A percentile compares a stretch with the other conserved stretches of the same genome.
Conservation (phyloP, 2,113 vertebrate species). For the Hyla sarda region DNA sequence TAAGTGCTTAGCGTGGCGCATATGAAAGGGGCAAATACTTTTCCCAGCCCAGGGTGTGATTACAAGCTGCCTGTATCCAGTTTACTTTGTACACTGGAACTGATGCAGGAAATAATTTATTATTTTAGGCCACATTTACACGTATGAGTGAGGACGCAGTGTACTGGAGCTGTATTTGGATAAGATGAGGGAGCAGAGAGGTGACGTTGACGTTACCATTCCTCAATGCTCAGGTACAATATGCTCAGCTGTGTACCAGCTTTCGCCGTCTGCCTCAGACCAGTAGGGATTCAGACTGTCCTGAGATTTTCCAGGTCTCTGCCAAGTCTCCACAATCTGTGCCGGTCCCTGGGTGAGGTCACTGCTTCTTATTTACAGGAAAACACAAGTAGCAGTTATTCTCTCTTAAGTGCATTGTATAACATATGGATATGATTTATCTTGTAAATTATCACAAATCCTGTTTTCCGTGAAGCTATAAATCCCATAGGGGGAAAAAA, state of each 20-base stretch:
- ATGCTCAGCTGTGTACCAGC: constrained; percentile 7
- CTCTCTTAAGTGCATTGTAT: constrained; percentile 1
- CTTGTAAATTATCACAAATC: neutral
- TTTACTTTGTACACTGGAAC: neutral
- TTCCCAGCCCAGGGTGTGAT: neutral
- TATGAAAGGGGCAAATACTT: neutral
- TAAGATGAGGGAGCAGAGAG: constrained; percentile 3
- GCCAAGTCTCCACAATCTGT: constrained; percentile 44
- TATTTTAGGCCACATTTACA: neutral
- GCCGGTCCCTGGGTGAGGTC: constrained; percentile 30
- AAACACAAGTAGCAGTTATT: constrained; percentile 14
- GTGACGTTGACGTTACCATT: constrained; percentile 11
- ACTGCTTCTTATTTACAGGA: constrained; percentile 45
- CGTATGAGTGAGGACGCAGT: constrained; percentile 2
- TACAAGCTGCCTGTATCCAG: neutral
- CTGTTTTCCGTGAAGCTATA: neutral
- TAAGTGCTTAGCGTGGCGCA: no score
- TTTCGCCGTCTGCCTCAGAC: constrained; percentile 23
- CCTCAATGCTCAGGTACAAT: constrained; percentile 34
- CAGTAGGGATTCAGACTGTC: constrained; percentile 27
- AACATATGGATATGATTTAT: neutral
- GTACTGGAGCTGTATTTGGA: neutral
- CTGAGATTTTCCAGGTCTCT: constrained; percentile 35
- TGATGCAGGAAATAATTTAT: neutral
- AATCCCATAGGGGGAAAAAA: neutral